Evolutionary conservation across 2,888 invertebrate genomes (phyloP).

Genomic region (Acanthosepion pharaonis): DNA sequence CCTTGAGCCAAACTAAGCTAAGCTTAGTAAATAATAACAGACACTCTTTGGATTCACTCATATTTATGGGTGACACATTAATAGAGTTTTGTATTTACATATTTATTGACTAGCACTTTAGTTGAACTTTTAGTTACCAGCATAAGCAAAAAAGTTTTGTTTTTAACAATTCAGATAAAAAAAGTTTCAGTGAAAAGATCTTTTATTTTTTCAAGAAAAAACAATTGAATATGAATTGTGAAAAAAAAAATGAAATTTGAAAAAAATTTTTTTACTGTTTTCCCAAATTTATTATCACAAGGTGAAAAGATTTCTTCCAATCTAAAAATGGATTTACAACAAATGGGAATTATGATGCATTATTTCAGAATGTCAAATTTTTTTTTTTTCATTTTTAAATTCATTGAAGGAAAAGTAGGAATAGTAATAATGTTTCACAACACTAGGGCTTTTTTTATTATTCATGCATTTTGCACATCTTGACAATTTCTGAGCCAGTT

Average conservation of each 20-base stretch:
- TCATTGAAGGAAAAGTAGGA: not conserved
- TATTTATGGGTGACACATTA: too few species aligned
- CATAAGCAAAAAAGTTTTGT: not conserved
- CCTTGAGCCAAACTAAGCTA: too few species aligned
- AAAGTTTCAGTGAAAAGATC: not conserved
- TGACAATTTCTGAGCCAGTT: not conserved
- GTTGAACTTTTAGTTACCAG: too few species aligned
- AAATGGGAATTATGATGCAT: not conserved
- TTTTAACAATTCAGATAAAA: not conserved
- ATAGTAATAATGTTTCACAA: not conserved
- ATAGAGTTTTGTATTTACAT: too few species aligned
- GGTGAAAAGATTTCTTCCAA: not conserved
- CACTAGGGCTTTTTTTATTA: constrained; percentile 8
- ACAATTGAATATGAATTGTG: not conserved
- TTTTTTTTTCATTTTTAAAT: not conserved
- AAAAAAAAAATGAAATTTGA: not conserved
- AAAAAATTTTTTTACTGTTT: not conserved
- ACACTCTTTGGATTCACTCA: too few species aligned
- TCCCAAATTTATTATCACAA: constrained; percentile 33
- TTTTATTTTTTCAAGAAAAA: not conserved
- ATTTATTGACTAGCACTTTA: too few species aligned
- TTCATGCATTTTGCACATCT: not conserved
- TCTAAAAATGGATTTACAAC: constrained; percentile 33
- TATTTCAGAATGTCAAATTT: not conserved
- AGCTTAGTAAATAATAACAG: too few species aligned